phyloP scores from a whole-genome alignment of 1,140 invertebrate species.

The Archegozetes longisetosus region DNA sequence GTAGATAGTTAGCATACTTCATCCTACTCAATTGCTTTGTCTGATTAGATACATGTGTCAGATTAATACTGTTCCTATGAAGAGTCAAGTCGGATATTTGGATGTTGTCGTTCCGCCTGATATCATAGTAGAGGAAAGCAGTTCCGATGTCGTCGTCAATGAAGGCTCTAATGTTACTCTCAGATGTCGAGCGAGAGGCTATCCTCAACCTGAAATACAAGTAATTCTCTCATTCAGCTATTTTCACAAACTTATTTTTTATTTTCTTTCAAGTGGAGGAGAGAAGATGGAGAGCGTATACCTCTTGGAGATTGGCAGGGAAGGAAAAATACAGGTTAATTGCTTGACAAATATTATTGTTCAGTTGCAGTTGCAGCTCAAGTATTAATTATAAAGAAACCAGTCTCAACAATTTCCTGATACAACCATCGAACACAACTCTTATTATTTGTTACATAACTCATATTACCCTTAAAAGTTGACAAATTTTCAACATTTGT shows the following conservation, averaged over 20 bases:
- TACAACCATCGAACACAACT: no score
- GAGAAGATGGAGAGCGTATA: constrained; percentile 11
- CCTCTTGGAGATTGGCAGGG: constrained; percentile 3
- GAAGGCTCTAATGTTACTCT: constrained; percentile 76
- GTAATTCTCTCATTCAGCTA: background rate
- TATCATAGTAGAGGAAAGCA: constrained; percentile 73
- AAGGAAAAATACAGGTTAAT: background rate
- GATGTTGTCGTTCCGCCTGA: constrained; percentile 87
- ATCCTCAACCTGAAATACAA: constrained; percentile 54
- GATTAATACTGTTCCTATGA: constrained; percentile 46
- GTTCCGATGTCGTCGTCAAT: constrained; percentile 71
- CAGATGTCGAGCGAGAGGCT: constrained; percentile 70
- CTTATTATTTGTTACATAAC: no score
- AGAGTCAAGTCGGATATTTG: constrained; percentile 74
- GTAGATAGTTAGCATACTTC: background rate
- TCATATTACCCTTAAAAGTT: no score
- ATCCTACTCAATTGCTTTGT: background rate
- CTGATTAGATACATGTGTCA: constrained; percentile 20
- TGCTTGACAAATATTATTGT: no score
- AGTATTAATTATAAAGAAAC: no score
- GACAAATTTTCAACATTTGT: no score
- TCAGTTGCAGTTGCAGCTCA: no score
- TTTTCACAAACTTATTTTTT: background rate
- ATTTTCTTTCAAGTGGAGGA: constrained; percentile 7
- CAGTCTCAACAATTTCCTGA: no score